Conservation (phyloP, 2,888 invertebrate species). For the Calameuta pallipes region DNA sequence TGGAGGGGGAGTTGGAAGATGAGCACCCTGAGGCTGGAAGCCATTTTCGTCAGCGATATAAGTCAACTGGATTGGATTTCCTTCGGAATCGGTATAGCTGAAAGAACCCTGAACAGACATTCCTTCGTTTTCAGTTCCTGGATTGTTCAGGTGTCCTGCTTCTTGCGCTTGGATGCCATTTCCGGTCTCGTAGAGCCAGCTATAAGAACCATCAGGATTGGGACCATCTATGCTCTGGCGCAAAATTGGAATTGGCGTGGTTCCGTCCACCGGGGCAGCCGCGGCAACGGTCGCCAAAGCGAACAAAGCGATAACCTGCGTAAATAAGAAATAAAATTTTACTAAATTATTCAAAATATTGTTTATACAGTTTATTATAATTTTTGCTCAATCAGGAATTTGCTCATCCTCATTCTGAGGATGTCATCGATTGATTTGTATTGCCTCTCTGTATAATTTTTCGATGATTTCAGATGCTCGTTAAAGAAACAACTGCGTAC, state of each 20-base stretch:
- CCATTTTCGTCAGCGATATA: slow-evolving; percentile 79
- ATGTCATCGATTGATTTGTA: slow-evolving; percentile 9
- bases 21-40: slow-evolving; percentile 72
- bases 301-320: slow-evolving; percentile 33
- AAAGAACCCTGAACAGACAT: slow-evolving; percentile 66
- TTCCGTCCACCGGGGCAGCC: slow-evolving; percentile 31
- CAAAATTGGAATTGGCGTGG: slow-evolving; percentile 51
- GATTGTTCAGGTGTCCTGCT: slow-evolving; percentile 69
- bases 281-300: slow-evolving; percentile 41
- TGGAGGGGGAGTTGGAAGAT: slow-evolving; percentile 58
- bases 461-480: background rate
- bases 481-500: background rate
- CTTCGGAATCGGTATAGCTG: slow-evolving; percentile 72
- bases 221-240: slow-evolving; percentile 56
- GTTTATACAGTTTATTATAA: background rate
- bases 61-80: slow-evolving; percentile 70
- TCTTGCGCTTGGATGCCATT: slow-evolving; percentile 67
- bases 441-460: background rate
- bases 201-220: slow-evolving; percentile 59
- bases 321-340: background rate
- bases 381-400: background rate
- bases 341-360: background rate
- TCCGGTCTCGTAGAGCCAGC: slow-evolving; percentile 64
- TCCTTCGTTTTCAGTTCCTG: slow-evolving; percentile 69
- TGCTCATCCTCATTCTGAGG: background rate